Evolutionary conservation across 1,140 invertebrate species (phyloP).

Genomic region (Drosophila bocqueti): DNA sequence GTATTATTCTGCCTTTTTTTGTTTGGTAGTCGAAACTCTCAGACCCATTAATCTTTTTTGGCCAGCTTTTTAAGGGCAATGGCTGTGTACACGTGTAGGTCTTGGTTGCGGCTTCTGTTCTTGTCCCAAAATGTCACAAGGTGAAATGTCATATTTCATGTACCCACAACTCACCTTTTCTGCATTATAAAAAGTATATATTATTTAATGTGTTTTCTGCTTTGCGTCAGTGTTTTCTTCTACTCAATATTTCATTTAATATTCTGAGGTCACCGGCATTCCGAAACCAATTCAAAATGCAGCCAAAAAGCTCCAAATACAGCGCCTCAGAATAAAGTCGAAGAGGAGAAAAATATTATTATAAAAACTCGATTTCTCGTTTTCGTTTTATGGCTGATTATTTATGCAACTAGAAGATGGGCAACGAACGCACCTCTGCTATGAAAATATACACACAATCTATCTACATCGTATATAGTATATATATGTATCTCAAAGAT

Average conservation of each 20-base stretch:
- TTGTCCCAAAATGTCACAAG: slow-evolving; percentile 57
- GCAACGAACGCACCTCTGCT: slow-evolving; percentile 49
- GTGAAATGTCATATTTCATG: slow-evolving; percentile 27
- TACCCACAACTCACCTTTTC: slow-evolving; percentile 5
- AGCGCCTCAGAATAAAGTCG: slow-evolving; percentile 15
- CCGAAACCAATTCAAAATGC: slow-evolving; percentile 60
- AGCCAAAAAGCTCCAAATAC: slow-evolving; percentile 28
- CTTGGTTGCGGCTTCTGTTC: slow-evolving; percentile 16
- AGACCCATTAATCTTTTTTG: slow-evolving; percentile 39
- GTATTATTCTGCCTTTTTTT: slow-evolving; percentile 10
- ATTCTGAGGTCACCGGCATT: slow-evolving; percentile 71
- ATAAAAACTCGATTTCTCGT: slow-evolving; percentile 49
- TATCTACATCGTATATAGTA: slow-evolving; percentile 1
- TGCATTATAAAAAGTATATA: slow-evolving; percentile 22
- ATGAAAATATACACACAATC: slow-evolving; percentile 1
- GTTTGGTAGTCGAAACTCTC: slow-evolving; percentile 4
- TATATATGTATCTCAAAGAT: slow-evolving; percentile 17
- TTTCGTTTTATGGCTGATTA: slow-evolving; percentile 52
- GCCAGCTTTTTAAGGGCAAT: slow-evolving; percentile 16
- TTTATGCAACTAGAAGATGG: slow-evolving; percentile 66
- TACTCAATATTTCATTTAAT: slow-evolving; percentile 40
- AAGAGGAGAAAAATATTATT: slow-evolving; percentile 40
- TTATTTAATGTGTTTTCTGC: slow-evolving; percentile 24
- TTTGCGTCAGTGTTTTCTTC: slow-evolving; percentile 39
- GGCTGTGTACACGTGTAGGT: slow-evolving; percentile 31